These are phyloP conservation scores for Thereva unica DNA, from an alignment of 2,888 invertebrate genomes.

Conservation along the genomic window DNA sequence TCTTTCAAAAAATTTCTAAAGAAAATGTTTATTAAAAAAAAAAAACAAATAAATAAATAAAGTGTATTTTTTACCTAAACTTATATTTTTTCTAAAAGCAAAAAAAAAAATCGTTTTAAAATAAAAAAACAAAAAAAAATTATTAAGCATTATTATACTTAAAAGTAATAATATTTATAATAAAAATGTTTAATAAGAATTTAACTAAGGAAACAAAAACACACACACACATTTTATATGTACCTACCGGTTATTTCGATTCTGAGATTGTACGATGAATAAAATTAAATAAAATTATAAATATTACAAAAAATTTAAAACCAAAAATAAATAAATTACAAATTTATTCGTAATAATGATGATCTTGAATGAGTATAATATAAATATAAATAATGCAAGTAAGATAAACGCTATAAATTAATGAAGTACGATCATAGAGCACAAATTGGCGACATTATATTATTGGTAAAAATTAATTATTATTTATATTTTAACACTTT, in stretches of 20 bases:
- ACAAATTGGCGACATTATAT: constrained; percentile 27
- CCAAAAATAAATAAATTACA: no score
- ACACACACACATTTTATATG: constrained; percentile 17
- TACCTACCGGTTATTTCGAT: constrained; percentile 19
- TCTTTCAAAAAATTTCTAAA: constrained; percentile 17
- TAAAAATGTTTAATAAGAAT: no score
- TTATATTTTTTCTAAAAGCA: constrained; percentile 14
- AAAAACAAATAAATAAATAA: constrained; percentile 13
- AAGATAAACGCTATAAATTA: constrained; percentile 19
- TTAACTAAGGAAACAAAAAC: no score
- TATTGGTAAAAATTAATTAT: background rate
- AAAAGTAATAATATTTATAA: no score
- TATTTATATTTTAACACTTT: background rate
- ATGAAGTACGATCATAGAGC: constrained; percentile 36
- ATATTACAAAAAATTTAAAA: no score
- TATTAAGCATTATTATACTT: no score
- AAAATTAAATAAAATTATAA: no score
- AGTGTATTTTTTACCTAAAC: constrained; percentile 32
- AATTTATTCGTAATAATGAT: background rate
- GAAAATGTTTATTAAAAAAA: constrained; percentile 25
- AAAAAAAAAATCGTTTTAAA: constrained; percentile 15
- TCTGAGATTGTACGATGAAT: background rate
- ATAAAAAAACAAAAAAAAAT: constrained; percentile 2
- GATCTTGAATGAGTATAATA: background rate
- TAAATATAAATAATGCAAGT: constrained; percentile 8